Evolutionary conservation across 2,797 vertebrate genomes (phyloP).

Genomic region (Columba guinea): DNA sequence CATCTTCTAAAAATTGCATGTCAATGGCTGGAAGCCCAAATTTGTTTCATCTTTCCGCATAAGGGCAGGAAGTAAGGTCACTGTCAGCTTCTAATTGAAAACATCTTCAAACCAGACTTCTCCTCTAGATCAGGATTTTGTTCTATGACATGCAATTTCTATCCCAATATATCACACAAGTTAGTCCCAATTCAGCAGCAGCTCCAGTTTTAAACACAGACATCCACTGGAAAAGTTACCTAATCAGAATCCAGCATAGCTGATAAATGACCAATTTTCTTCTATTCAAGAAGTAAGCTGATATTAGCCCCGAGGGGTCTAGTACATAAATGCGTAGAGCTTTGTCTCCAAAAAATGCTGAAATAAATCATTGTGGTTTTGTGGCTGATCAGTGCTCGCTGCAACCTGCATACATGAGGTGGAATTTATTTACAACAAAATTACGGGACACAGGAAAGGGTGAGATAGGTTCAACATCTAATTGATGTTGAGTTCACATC

Average conservation of each 20-base stretch:
- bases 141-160: background rate
- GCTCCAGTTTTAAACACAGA: background rate
- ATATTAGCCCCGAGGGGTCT: background rate
- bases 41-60: constrained; percentile 44
- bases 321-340: background rate
- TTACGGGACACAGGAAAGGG: background rate
- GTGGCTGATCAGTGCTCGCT: background rate
- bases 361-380: background rate
- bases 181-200: background rate
- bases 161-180: background rate
- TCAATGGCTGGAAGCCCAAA: constrained; percentile 59
- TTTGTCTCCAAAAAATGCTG: background rate
- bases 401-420: background rate
- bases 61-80: constrained; percentile 64
- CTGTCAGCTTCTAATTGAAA: constrained; percentile 61
- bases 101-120: constrained; percentile 35
- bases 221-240: background rate
- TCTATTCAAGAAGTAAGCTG: background rate
- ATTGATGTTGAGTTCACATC: background rate
- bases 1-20: constrained; percentile 40
- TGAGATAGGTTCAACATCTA: background rate
- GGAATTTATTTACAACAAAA: background rate
- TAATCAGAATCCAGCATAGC: background rate
- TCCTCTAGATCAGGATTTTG: constrained; percentile 1
- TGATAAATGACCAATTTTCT: background rate